phyloP scores from a whole-genome alignment of 2,113 vertebrate genomes.

The Trochalopteron elliotii region DNA sequence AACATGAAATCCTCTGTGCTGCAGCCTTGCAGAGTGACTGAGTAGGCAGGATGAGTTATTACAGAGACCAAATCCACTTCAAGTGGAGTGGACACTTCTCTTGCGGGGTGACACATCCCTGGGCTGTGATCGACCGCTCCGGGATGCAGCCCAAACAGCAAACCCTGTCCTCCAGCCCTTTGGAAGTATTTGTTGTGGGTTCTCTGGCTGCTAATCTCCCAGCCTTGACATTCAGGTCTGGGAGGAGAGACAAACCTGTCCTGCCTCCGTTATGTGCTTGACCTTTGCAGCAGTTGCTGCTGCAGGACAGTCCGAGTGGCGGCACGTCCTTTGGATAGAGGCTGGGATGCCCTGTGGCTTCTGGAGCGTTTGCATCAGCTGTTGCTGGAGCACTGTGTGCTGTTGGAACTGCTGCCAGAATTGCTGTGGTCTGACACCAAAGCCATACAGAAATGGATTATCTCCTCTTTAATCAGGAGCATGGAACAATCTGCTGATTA shows the following conservation, averaged over 20 bases:
- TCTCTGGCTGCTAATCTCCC: neutral
- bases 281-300: conserved; percentile 42
- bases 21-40: neutral
- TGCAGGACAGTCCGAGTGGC: neutral
- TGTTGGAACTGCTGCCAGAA: conserved; percentile 34
- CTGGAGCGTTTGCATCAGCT: conserved; percentile 4
- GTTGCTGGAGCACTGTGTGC: neutral
- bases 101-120: neutral
- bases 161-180: neutral
- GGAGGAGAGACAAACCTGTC: neutral
- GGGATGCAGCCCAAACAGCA: neutral
- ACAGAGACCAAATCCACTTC: neutral
- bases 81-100: neutral
- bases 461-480: conserved; percentile 38
- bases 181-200: neutral
- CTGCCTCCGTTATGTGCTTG: neutral
- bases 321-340: neutral
- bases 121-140: fast-evolving
- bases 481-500: conserved; percentile 17
- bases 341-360: neutral
- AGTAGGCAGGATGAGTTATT: neutral
- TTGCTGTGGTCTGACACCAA: conserved; percentile 49
- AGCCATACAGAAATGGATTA: conserved; percentile 2
- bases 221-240: neutral
- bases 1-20: neutral